Evolutionary conservation across 37 sponge, comb jelly and placozoan genomes (phyloP).

Genomic region (Ephydatia muelleri): DNA sequence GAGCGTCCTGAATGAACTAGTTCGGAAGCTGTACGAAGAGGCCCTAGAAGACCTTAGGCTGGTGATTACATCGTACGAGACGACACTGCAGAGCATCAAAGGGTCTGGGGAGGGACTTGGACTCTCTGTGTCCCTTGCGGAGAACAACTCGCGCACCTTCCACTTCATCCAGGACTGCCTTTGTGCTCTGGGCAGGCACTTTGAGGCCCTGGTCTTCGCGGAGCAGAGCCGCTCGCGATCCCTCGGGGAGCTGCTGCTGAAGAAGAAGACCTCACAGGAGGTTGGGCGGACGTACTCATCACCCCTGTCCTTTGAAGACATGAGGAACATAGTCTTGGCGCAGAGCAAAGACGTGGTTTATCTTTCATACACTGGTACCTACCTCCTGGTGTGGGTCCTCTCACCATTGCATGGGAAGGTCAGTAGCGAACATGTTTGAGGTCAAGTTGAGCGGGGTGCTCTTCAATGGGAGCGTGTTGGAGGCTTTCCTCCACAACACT

Average conservation of each 20-base stretch:
- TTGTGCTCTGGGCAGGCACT: slow-evolving; percentile 38
- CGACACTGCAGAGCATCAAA: slow-evolving; percentile 52
- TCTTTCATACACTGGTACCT: slow-evolving; percentile 57
- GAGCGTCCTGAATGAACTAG: not conserved
- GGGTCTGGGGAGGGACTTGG: slow-evolving; percentile 57
- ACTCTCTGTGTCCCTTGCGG: slow-evolving; percentile 69
- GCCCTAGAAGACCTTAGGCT: slow-evolving; percentile 31
- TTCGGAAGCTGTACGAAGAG: slow-evolving; percentile 20
- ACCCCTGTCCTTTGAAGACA: slow-evolving; percentile 46
- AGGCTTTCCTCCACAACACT: slow-evolving; percentile 42
- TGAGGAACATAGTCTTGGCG: slow-evolving; percentile 17
- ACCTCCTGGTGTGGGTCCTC: slow-evolving; percentile 60
- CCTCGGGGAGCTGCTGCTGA: slow-evolving; percentile 71
- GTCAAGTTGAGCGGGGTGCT: slow-evolving; percentile 45
- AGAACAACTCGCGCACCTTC: slow-evolving; percentile 67
- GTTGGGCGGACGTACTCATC: slow-evolving; percentile 13
- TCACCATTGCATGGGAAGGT: slow-evolving; percentile 20
- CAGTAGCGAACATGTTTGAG: slow-evolving; percentile 26
- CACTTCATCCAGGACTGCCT: slow-evolving; percentile 62
- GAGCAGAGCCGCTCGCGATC: slow-evolving; percentile 69
- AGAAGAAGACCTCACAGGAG: slow-evolving; percentile 30
- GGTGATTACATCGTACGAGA: slow-evolving; percentile 48
- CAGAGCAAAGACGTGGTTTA: slow-evolving; percentile 34
- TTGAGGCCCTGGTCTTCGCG: slow-evolving; percentile 57
- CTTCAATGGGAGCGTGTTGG: slow-evolving; percentile 61